Percentiles rank a stretch among this genome's conserved stretches.
Conservation (phyloP, 2,797 vertebrate genomes). For the Hemitrygon akajei region DNA sequence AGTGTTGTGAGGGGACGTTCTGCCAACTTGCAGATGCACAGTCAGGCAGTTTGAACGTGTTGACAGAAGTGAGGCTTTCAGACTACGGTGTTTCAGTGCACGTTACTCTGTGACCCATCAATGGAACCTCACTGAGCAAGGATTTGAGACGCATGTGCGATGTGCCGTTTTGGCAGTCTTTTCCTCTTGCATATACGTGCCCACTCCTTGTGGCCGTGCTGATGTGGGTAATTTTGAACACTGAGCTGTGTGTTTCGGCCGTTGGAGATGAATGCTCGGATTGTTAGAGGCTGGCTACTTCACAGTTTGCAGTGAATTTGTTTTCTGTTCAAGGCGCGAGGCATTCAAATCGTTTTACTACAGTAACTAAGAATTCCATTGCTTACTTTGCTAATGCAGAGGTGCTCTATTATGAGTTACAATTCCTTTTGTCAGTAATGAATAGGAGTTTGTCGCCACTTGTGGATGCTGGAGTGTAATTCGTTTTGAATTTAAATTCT, state of each 20-base stretch:
- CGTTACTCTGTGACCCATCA: neutral
- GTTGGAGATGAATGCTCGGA: conserved; percentile 20
- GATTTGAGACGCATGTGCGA: neutral
- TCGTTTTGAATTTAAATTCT: neutral
- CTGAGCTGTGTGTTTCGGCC: conserved; percentile 20
- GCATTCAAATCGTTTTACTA: neutral
- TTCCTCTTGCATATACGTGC: neutral
- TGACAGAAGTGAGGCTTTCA: neutral
- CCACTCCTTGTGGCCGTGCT: neutral
- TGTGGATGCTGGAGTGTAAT: neutral
- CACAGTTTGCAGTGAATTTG: conserved; percentile 8
- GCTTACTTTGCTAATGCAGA: neutral
- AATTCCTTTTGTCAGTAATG: neutral
- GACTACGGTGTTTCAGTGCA: too few species aligned
- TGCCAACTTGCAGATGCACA: neutral
- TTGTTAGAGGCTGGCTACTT: neutral
- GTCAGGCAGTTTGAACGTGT: neutral
- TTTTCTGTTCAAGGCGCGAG: conserved; percentile 6
- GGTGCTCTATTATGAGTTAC: neutral
- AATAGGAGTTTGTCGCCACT: conserved; percentile 2
- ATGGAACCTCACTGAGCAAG: neutral
- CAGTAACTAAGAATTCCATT: neutral
- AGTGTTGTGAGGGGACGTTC: neutral
- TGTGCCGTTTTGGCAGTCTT: neutral
- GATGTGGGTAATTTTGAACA: neutral